phyloP scores from a whole-genome alignment of 2,797 vertebrate species.

The Mareca penelope region DNA sequence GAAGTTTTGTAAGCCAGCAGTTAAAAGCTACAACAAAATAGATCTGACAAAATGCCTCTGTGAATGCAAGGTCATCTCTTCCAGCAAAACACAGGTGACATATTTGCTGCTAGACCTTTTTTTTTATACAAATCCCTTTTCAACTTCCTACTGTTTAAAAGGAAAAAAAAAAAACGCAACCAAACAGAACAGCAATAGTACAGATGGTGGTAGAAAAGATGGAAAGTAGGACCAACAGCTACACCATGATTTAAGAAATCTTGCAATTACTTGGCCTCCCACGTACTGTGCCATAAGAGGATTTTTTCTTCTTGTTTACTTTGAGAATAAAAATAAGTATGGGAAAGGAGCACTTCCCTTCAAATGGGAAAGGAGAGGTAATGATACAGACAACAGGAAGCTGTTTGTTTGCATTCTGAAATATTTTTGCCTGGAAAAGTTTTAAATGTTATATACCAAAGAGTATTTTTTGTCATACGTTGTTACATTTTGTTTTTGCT shows the following conservation, averaged over 20 bases:
- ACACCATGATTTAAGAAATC: not conserved
- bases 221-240: not conserved
- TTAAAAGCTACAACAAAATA: slow-evolving; percentile 11
- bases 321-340: not conserved
- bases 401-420: not conserved
- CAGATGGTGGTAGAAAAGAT: not conserved
- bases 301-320: slow-evolving; percentile 16
- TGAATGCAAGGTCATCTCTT: slow-evolving; percentile 12
- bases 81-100: slow-evolving; percentile 9
- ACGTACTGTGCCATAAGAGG: not conserved
- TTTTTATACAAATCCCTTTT: not conserved
- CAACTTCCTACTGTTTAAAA: not conserved
- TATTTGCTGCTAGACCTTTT: not conserved
- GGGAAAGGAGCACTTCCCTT: not conserved
- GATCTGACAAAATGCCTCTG: not conserved
- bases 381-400: not conserved
- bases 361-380: not conserved
- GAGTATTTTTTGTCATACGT: not conserved
- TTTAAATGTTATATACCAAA: not conserved
- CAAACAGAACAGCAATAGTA: not conserved
- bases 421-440: not conserved
- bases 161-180: not conserved
- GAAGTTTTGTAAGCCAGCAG: slow-evolving; percentile 1
- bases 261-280: slow-evolving; percentile 20
- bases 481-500: not conserved